Evolutionary conservation across 2,113 vertebrate genomes (phyloP), one percentile per base, ranked within the genome.

Genomic region (Thinocorus orbignyianus): DNA sequence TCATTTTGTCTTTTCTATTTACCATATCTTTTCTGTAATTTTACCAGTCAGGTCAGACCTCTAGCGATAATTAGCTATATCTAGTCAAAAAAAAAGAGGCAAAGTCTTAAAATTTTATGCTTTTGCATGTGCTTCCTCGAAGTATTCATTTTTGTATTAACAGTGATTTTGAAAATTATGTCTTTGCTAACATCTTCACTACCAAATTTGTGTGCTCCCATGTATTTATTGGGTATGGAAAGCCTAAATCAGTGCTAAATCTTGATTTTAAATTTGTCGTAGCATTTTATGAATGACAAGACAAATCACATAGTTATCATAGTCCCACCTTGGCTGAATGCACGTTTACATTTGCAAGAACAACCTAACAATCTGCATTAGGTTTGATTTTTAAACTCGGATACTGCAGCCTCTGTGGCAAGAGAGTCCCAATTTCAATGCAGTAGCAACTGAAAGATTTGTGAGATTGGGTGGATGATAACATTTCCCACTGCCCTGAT

Each of bases 241-340:
- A 87, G 24, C 42, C 55, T 76, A 37, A 54, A 30, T 58, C 66
- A 58, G 19, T 65, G 44, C 73, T 92, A 89, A 81, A 84, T 92
- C 73, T 95, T 79, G 26, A 81, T 58, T 96, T 95, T 92, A 97
- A 93, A 37, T 96, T 97, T 96, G 60, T 79, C 70, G 58, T 66
- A 61, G 41, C 20, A 78, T 13, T 92, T 90, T 79, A 69, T 91
- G 94, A 94, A 89, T 94, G 77, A 91, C 82, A 35, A 74, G 28
- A 49, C 37, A 95, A 85, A 61, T 81, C 49, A 77, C 57, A 81
- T 79, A 80, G 37, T 74, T 94, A 82, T 64, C 64, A 78, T 49
- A 90, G 78, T 65, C 41, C 66, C 44, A 58, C 19, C 70, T 74
- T 58, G 28, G 19, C 41, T 74, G 55, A 93, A 81, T 44, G 73